Evolutionary conservation across 1,140 invertebrate genomes (phyloP), one percentile per base, ranked within the genome.

Genomic region (Himalopsyche phryganea): DNA sequence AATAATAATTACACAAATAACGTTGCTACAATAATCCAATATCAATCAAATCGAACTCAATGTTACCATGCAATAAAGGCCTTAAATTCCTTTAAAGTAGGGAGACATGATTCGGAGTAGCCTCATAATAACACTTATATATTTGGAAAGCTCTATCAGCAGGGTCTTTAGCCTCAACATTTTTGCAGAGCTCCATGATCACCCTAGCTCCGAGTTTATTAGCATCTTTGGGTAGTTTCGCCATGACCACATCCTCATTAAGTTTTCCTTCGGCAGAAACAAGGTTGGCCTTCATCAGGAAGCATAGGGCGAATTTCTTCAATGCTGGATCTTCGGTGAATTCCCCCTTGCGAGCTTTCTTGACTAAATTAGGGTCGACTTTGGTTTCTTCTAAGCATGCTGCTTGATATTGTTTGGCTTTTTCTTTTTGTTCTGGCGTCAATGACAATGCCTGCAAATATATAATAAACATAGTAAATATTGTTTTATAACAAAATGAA

Each of bases 51-150:
- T 5, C n/a, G 38, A n/a, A 40, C 38, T 40, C 38, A 40, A 40
- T 5, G 11, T 40, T 15, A 40, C 38, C 23, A 28, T 28, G 3
- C 23, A 28, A 28, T 28, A 28, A 28, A 28, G 3, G 23, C 23
- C 3, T 28, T 9, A 28, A 28, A 5, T 28, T 28, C 23, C 6
- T 15, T 59, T 62, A 62, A 1, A 62, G 53, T 7, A 62, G 44
- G 11, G 52, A 51, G 41, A 56, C 53, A 60, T 67, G 66, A 17
- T 45, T 51, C 6, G 66, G 66, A 2, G 72, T 76, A 3, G 70
- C 68, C 32, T 68, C 63, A 23, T 74, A 71, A 51, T 78, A 80
- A 63, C 78, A 80, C 65, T 79, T 78, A 51, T 75, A 77, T 5
- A 79, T 71, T 58, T 75, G 66, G 49, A 69, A 79, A 1, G 73